These are phyloP conservation scores for Cephus cinctus DNA, from an alignment of 1,140 invertebrate genomes.

Conservation along the genomic window DNA sequence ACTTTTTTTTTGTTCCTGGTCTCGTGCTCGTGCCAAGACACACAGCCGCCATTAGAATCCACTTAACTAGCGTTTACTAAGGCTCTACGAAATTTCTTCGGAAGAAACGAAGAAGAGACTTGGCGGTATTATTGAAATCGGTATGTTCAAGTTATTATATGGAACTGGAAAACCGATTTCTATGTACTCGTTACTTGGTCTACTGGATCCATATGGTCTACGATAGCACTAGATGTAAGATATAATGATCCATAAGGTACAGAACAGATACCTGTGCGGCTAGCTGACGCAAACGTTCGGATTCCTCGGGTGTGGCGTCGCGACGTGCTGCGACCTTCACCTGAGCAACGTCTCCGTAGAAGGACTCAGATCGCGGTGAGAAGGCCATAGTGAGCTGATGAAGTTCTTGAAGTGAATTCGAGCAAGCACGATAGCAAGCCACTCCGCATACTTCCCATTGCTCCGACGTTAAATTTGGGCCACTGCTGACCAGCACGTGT, in stretches of 20 bases:
- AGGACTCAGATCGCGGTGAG: constrained; percentile 85
- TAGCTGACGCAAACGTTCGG: constrained; percentile 78
- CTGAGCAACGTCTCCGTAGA: constrained; percentile 89
- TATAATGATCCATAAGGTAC: constrained; percentile 12
- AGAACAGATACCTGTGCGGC: constrained; percentile 70
- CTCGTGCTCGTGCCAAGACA: too few species aligned
- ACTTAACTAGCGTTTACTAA: too few species aligned
- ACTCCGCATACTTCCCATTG: constrained; percentile 85
- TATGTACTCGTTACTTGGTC: too few species aligned
- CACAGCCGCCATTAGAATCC: too few species aligned
- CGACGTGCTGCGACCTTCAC: constrained; percentile 89
- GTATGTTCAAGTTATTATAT: too few species aligned
- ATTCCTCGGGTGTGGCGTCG: constrained; percentile 79
- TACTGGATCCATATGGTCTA: neutral
- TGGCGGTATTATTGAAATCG: too few species aligned
- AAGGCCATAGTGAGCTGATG: constrained; percentile 86
- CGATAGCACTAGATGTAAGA: neutral
- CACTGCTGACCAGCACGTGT: constrained; percentile 80
- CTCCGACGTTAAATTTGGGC: constrained; percentile 73
- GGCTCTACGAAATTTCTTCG: too few species aligned
- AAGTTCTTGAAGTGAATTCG: constrained; percentile 79
- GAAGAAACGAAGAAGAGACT: too few species aligned
- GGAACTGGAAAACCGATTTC: too few species aligned
- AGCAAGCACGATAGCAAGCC: constrained; percentile 77
- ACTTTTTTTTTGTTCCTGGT: too few species aligned